Base-by-base conservation (phyloP, 2,888 invertebrate species). In the Tinea trinotella region DNA sequence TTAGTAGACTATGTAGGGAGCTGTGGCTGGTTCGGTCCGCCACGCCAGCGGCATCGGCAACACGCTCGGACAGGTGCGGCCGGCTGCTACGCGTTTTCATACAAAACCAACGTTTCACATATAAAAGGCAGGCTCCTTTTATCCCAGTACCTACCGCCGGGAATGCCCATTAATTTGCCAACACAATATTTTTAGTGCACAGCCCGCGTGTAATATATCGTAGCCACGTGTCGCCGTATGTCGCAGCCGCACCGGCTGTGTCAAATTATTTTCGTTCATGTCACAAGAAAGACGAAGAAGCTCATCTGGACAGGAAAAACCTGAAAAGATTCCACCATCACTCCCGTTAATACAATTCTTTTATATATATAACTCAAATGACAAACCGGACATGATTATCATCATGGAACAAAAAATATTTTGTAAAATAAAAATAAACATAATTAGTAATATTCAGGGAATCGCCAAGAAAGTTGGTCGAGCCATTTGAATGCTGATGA, bases 91-190 rank as follows among this genome's bases (percentile, higher is more conserved):
- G 70, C 77, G 71, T 78, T 83, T 79, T 83, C 84, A 80, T 75
- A 83, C 81, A 82, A 82, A 84, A 83, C 78, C 76, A 80, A 78
- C 82, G 81, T 76, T 82, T 82, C 82, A 82, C 82, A 80, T 83
- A 82, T 83, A 82, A 84, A 83, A 83, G 83, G 80, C 82, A 82
- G n/a, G 80, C 82, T 83, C 82, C 85, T 84, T 84, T 84, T 84
- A 83, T 83, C 85, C 85, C 81, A 76, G 80, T 71, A 77, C 79
- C 85, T 74, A 84, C 80, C 71, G 79, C 76, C 78, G 79, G 72
- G 85, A 85, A 85, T 85, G 85, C 85, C 84, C 85, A 85, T 85
- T 85, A 85, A 85, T 85, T 85, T 85, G 85, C 85, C 85, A 85
- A 84, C 85, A 84, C 84, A 85, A 85, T 85, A 85, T 85, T 85